Evolutionary conservation across 1,140 invertebrate species (phyloP).

Genomic region (Brachionus plicatilis): DNA sequence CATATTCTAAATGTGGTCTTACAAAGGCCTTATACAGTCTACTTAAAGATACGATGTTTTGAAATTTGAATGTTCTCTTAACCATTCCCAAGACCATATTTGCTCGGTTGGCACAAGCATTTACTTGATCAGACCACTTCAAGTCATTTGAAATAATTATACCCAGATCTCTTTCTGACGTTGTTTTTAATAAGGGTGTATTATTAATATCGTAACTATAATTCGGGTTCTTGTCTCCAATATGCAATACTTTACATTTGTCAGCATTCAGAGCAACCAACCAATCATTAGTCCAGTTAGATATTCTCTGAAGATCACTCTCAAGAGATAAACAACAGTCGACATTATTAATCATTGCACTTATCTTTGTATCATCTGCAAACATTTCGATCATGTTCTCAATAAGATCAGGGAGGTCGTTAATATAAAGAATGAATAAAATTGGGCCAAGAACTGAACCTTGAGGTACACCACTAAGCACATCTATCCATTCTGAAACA

Average conservation of each 20-base stretch:
- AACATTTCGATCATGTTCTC: neutral
- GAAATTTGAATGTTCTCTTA: neutral
- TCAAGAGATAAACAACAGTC: neutral
- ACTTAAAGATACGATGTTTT: neutral
- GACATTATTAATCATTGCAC: neutral
- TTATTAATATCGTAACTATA: neutral
- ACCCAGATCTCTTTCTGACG: conserved; percentile 21
- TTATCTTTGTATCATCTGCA: conserved; percentile 33
- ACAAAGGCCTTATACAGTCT: neutral
- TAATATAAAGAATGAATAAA: conserved; percentile 43
- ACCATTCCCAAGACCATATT: neutral
- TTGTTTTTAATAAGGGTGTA: neutral
- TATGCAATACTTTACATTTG: neutral
- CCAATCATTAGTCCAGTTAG: neutral
- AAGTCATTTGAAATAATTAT: conserved; percentile 38
- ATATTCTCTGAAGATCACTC: neutral
- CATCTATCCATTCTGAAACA: conserved; percentile 33
- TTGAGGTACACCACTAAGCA: conserved; percentile 42
- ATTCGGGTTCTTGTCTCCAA: neutral
- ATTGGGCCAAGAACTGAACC: conserved; percentile 43
- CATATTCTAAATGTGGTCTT: neutral
- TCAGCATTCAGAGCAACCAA: neutral
- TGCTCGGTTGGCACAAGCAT: neutral
- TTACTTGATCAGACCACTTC: conserved; percentile 36
- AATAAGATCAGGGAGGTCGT: conserved; percentile 41